Evolutionary conservation across 2,797 vertebrate species (phyloP), one percentile per base, ranked within the genome.

Genomic region (Tinamus major): DNA sequence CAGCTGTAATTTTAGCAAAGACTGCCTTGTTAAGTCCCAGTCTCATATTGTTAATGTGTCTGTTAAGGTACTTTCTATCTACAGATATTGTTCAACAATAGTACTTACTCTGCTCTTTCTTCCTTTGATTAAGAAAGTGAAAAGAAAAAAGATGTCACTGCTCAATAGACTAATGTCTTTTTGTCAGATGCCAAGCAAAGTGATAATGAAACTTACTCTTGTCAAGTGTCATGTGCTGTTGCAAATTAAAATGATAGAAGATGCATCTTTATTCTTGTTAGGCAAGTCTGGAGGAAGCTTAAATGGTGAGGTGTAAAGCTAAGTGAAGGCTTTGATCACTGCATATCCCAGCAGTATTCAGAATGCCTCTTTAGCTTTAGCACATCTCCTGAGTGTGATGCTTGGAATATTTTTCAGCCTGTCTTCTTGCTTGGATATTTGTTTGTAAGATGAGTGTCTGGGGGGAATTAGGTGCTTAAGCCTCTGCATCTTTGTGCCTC

Each of bases 1-100:
- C 58, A 75, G 44, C n/a, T 78, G 13, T 71, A 15, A 75, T 85
- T 93, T 78, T 85, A 71, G 65, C 48, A 74, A n/a, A 63, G 35
- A 5, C 31, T 72, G 16, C 74, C 78, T 41, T 33, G 26, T 75
- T 44, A 46, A 76, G 48, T 63, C 14, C 16, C 21, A 15, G 18
- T 51, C 55, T 82, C 46, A 41, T 29, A n/a, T 37, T 75, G 70
- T 84, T 81, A 49, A 12, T 35, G 7, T 49, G 55, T 35, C 68
- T 85, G 31, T 59, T 79, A 79, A 68, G 55, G 55, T 82, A 14
- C 53, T 79, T 82, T 70, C 44, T 11, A 1, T 55, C 42, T 33
- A 29, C n/a, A 78, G 56, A n/a, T 13, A 15, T n/a, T 63, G 55
- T 55, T 63, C 1, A 2, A 7, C 35, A 63, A 59, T 12, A 61